These are phyloP conservation scores for Actenoides lindsayi DNA, from an alignment of 2,113 vertebrate species.

Conservation along the genomic window DNA sequence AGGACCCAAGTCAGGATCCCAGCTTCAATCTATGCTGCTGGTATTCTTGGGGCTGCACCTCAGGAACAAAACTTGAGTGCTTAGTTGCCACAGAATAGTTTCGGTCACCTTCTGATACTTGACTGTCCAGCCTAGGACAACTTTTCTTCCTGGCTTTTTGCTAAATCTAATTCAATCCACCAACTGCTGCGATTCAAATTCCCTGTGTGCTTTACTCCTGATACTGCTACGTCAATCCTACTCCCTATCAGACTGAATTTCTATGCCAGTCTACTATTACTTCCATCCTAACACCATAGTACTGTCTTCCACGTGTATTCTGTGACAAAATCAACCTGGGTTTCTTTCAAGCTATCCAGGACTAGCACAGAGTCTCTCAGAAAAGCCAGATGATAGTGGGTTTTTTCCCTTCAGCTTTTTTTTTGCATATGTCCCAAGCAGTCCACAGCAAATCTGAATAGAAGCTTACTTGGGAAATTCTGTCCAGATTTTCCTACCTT, in stretches of 20 bases:
- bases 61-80: not conserved
- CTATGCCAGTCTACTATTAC: not conserved
- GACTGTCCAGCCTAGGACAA: not conserved
- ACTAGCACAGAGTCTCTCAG: not conserved
- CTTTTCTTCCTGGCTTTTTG: not conserved
- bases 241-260: not conserved
- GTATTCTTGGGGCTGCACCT: not conserved
- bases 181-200: not conserved
- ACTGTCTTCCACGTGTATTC: not conserved
- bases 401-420: not conserved
- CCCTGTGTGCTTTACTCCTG: not conserved
- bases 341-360: not conserved
- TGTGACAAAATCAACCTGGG: not conserved
- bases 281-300: not conserved
- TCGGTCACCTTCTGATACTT: not conserved
- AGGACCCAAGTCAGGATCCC: not conserved
- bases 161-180: not conserved
- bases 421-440: not conserved
- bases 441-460: not conserved
- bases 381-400: not conserved
- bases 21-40: rapidly evolving
- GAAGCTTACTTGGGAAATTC: not conserved
- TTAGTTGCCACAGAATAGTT: not conserved
- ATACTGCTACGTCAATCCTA: rapidly evolving
- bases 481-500: not conserved